These are phyloP conservation scores for Troides oblongomaculatus DNA, from an alignment of 2,888 invertebrate species.

Conservation along the genomic window DNA sequence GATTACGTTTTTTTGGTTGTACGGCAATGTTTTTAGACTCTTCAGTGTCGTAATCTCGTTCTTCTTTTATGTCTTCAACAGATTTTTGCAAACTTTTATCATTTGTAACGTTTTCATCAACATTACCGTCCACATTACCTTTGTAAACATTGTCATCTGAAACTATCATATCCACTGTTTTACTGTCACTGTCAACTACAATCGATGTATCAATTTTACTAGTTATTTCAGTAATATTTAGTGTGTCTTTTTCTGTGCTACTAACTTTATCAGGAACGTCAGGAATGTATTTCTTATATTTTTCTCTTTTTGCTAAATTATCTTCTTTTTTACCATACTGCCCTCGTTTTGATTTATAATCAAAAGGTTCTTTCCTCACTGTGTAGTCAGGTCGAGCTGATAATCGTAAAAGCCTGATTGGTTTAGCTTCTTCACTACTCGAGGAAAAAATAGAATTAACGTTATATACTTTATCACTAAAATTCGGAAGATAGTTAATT, in stretches of 20 bases:
- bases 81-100: neutral
- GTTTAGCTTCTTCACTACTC: constrained; percentile 10
- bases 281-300: constrained; percentile 1
- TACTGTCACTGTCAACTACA: neutral
- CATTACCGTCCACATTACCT: neutral
- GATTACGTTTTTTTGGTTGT: constrained; percentile 31
- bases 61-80: neutral
- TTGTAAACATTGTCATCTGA: neutral
- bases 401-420: constrained; percentile 14
- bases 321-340: constrained; percentile 23
- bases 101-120: neutral
- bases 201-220: neutral
- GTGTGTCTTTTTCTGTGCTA: neutral
- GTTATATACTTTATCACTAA: neutral
- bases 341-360: constrained; percentile 28
- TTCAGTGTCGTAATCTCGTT: neutral
- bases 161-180: neutral
- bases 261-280: neutral
- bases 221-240: neutral
- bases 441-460: neutral
- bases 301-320: constrained; percentile 13
- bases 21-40: constrained; percentile 22
- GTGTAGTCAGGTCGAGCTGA: constrained; percentile 16
- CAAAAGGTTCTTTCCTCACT: constrained; percentile 20
- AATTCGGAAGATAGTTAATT: neutral